A percentile compares a stretch with the other conserved stretches of the same genome.
Conservation (phyloP, 1,140 invertebrate species). For the Trichomalopsis sarcophagae region DNA sequence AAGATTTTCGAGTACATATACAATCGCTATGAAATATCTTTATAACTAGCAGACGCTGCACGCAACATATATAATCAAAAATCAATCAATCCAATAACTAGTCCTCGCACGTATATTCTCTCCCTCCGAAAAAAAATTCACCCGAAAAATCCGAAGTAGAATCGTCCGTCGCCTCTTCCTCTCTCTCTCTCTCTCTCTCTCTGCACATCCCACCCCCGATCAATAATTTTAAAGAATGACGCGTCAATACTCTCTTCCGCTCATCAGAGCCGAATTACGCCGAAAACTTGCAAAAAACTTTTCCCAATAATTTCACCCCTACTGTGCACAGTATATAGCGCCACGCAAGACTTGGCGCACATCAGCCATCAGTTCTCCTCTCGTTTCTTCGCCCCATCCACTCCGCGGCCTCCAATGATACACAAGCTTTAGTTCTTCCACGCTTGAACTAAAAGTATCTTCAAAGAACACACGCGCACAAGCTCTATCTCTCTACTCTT, state of each 20-base stretch:
- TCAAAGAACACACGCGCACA: too few relatives aligned
- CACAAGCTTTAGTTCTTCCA: not conserved
- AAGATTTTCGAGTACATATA: too few relatives aligned
- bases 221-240: slow-evolving; percentile 25
- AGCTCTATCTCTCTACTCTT: not conserved
- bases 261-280: not conserved
- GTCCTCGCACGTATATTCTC: too few relatives aligned
- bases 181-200: not conserved
- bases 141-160: not conserved
- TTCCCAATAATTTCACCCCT: not conserved
- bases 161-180: not conserved
- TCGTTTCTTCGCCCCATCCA: not conserved
- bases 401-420: not conserved
- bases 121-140: too few relatives aligned
- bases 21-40: too few relatives aligned
- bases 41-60: too few relatives aligned
- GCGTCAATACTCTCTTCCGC: not conserved
- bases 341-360: not conserved
- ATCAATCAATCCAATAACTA: too few relatives aligned
- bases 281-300: slow-evolving; percentile 15
- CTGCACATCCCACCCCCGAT: not conserved
- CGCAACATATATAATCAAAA: too few relatives aligned
- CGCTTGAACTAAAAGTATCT: not conserved
- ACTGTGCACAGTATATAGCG: too few relatives aligned
- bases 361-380: not conserved